Evolutionary conservation across 2,797 vertebrate species (phyloP).

Genomic region (Ctenosaura bakeri): DNA sequence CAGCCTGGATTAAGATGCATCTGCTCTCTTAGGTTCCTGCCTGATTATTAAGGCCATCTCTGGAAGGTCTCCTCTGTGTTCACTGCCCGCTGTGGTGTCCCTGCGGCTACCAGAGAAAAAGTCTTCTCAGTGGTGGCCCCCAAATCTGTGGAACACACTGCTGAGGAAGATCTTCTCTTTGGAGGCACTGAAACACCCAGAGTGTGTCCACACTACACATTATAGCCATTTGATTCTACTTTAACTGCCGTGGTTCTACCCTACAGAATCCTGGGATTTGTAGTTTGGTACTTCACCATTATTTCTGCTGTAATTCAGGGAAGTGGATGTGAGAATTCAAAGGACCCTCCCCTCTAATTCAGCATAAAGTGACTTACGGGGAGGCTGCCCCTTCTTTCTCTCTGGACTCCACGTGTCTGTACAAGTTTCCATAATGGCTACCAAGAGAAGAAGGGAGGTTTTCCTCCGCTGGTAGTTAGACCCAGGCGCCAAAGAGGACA

Average conservation of each 20-base stretch:
- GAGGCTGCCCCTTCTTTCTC: conserved; percentile 92
- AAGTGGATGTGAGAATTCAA: no score
- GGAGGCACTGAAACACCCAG: no score
- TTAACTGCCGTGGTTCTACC: no score
- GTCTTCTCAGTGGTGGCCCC: neutral
- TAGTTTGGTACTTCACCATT: no score
- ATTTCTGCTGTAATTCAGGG: no score
- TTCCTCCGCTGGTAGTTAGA: conserved; percentile 92
- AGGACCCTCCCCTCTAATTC: neutral
- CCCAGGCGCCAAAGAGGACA: conserved; percentile 80
- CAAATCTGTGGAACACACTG: neutral
- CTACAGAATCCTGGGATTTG: no score
- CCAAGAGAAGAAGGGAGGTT: conserved; percentile 85
- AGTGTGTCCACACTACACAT: no score
- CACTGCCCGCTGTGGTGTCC: no score
- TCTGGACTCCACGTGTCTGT: conserved; percentile 90
- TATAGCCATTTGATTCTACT: no score
- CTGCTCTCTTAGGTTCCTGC: neutral
- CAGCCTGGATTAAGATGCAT: neutral
- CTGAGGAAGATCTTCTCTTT: neutral
- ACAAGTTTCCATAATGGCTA: conserved; percentile 88
- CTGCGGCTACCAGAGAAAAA: no score
- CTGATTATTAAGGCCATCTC: neutral
- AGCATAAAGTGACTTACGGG: conserved; percentile 77
- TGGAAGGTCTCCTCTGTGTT: no score